These are phyloP conservation scores for Rynchops niger DNA, from an alignment of 2,113 vertebrate species.

Conservation along the genomic window DNA sequence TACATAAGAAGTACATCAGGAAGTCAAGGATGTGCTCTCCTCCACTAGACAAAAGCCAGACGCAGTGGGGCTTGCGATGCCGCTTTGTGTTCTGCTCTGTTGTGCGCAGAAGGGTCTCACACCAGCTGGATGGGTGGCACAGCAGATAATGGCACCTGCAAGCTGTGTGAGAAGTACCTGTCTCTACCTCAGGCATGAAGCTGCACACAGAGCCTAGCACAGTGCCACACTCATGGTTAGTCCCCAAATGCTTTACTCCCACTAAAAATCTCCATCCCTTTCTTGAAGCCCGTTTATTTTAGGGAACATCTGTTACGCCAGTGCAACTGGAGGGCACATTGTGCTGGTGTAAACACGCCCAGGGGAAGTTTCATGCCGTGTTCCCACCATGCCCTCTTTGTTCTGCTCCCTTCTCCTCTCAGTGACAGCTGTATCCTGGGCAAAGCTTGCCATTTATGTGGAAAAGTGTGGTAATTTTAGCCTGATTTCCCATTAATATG, in stretches of 20 bases:
- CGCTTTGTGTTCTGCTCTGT: background rate
- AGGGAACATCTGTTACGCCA: background rate
- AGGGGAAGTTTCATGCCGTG: background rate
- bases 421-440: slow-evolving; percentile 5
- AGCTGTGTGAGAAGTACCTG: background rate
- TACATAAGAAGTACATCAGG: background rate
- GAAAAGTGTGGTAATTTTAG: slow-evolving; percentile 30
- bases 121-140: background rate
- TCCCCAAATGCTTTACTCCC: background rate
- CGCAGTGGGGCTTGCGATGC: background rate
- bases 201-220: background rate
- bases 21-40: background rate
- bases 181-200: background rate
- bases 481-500: background rate
- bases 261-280: background rate
- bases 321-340: background rate
- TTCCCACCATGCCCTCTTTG: slow-evolving; percentile 6
- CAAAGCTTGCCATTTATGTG: slow-evolving; percentile 1
- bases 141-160: background rate
- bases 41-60: background rate
- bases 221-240: background rate
- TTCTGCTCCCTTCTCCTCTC: background rate
- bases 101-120: background rate
- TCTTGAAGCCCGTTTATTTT: background rate
- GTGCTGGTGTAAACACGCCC: slow-evolving; percentile 3